phyloP scores from a whole-genome alignment of 30 jellyfish, hydroid and myxozoan species.

The Hydractinia symbiolongicarpus region DNA sequence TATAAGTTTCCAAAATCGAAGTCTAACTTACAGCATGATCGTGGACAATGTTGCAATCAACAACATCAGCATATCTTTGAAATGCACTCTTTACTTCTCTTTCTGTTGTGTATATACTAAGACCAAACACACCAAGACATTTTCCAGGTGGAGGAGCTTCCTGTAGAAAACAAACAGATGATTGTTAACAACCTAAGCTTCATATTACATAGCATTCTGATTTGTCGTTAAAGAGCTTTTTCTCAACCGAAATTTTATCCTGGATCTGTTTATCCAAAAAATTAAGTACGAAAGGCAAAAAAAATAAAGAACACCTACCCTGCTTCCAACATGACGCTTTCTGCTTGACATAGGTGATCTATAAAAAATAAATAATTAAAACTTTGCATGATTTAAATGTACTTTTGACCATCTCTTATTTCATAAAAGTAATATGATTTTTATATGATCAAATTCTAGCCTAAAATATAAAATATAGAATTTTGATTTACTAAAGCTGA shows the following conservation, averaged over 20 bases:
- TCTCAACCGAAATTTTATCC: background rate
- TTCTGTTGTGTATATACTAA: slow-evolving; percentile 94
- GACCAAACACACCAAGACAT: slow-evolving; percentile 99
- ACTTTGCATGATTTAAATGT: background rate
- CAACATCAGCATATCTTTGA: slow-evolving; percentile 93
- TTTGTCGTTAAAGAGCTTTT: background rate
- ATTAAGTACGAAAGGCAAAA: no score
- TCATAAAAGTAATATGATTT: no score
- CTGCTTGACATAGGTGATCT: slow-evolving; percentile 86
- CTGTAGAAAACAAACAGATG: slow-evolving; percentile 24
- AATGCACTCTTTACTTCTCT: slow-evolving; percentile 92
- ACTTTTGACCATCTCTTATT: background rate
- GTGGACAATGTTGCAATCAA: slow-evolving; percentile 86
- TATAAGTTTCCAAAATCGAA: background rate
- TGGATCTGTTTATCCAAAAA: background rate
- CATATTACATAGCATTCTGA: background rate
- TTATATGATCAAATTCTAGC: background rate
- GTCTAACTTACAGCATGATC: slow-evolving; percentile 89
- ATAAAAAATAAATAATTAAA: slow-evolving; percentile 5
- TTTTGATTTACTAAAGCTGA: no score
- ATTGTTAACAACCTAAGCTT: background rate
- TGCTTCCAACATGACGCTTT: slow-evolving; percentile 89
- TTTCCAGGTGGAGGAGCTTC: slow-evolving; percentile 98
- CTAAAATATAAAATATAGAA: no score
- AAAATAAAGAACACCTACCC: slow-evolving; percentile 49